A percentile compares a stretch with the other conserved stretches of the same genome.
These are phyloP conservation scores for Natator depressus DNA, from an alignment of 2,113 vertebrate species.

Conservation along the genomic window DNA sequence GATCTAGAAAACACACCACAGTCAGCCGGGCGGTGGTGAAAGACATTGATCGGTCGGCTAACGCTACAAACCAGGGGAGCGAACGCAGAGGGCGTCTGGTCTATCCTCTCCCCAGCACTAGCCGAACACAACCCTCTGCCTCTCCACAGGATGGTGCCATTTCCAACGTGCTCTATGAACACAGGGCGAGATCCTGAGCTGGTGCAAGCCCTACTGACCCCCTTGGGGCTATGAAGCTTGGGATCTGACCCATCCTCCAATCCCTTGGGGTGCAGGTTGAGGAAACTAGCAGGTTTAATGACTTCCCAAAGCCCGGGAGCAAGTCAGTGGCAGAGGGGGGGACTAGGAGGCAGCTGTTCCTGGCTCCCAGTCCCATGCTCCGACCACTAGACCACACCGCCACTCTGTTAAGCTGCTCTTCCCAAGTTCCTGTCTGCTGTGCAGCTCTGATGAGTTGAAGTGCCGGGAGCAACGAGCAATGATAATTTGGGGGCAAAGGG, in stretches of 20 bases:
- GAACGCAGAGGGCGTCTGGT: not conserved
- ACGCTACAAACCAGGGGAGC: not conserved
- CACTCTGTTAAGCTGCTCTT: not conserved
- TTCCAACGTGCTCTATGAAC: not conserved
- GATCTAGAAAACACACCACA: conserved; percentile 73
- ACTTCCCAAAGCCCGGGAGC: not conserved
- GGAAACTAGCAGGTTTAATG: not conserved
- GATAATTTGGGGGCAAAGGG: not conserved
- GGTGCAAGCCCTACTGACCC: not conserved
- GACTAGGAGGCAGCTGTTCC: not conserved
- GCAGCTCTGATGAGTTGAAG: not conserved
- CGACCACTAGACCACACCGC: not conserved
- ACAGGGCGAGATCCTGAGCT: not conserved
- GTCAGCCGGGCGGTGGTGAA: not conserved
- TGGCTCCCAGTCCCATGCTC: not conserved
- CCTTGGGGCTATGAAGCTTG: fast-evolving
- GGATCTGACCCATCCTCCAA: conserved; percentile 8
- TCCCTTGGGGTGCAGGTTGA: not conserved
- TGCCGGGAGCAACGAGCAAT: not conserved
- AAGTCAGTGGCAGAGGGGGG: not conserved
- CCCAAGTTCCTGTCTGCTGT: not conserved
- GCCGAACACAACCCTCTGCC: not conserved
- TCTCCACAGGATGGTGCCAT: not conserved
- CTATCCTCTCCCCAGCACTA: not conserved
- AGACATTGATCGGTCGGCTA: not conserved